phyloP scores from a whole-genome alignment of 2,888 invertebrate species.

The Yponomeuta plumbellus region DNA sequence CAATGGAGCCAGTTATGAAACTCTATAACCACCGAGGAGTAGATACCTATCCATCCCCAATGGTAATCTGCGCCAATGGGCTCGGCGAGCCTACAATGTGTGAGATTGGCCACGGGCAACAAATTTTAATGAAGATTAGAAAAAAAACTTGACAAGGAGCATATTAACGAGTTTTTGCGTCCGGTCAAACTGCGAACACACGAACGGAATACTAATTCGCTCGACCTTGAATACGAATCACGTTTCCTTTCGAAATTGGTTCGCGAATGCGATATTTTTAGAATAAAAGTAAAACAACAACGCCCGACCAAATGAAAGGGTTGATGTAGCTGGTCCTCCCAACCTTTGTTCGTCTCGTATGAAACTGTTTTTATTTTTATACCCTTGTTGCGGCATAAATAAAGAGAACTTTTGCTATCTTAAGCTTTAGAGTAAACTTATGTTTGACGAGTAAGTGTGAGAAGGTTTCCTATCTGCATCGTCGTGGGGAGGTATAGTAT shows the following conservation, averaged over 20 bases:
- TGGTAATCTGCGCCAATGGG: slow-evolving; percentile 12
- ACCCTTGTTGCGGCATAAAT: slow-evolving; percentile 12
- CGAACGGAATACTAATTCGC: slow-evolving; percentile 70
- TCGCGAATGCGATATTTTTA: slow-evolving; percentile 74
- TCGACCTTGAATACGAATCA: slow-evolving; percentile 69
- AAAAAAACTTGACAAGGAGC: slow-evolving; percentile 51
- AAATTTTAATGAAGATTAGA: slow-evolving; percentile 58
- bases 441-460: neutral
- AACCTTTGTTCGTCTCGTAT: slow-evolving; percentile 57
- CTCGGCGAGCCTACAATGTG: slow-evolving; percentile 7
- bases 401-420: neutral
- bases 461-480: neutral
- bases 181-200: slow-evolving; percentile 67
- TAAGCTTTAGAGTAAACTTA: neutral
- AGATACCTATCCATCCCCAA: neutral
- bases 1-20: slow-evolving; percentile 6
- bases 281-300: slow-evolving; percentile 71
- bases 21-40: neutral
- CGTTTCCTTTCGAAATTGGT: slow-evolving; percentile 76
- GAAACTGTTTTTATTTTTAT: neutral
- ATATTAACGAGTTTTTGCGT: slow-evolving; percentile 69
- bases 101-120: slow-evolving; percentile 31
- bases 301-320: slow-evolving; percentile 66
- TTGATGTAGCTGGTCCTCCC: slow-evolving; percentile 50
- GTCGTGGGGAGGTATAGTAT: neutral